These are phyloP conservation scores for Caenorhabditis panamensis DNA, from an alignment of 2,888 invertebrate genomes.

Conservation along the genomic window DNA sequence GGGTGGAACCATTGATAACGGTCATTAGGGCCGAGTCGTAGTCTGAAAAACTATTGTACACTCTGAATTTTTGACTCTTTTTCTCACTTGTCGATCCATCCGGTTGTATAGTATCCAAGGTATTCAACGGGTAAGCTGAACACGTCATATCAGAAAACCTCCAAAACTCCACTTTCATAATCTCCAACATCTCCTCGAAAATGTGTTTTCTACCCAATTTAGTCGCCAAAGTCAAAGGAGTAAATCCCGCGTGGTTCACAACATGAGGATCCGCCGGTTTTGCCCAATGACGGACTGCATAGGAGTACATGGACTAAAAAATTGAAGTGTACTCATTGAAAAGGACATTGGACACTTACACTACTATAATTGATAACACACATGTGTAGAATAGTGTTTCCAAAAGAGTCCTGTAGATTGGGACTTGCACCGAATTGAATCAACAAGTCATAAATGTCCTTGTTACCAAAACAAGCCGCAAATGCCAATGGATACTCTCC, in stretches of 20 bases:
- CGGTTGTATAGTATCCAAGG: conserved; percentile 94
- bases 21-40: conserved; percentile 99
- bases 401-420: conserved; percentile 94
- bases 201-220: conserved; percentile 96
- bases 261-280: conserved; percentile 94
- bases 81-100: conserved; percentile 94
- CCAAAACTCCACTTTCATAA: conserved; percentile 92
- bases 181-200: conserved; percentile 97
- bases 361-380: conserved; percentile 97
- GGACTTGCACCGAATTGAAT: conserved; percentile 94
- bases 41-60: too few species aligned
- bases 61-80: too few species aligned
- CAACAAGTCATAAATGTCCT: conserved; percentile 95
- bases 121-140: conserved; percentile 96
- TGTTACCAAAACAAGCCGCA: conserved; percentile 97
- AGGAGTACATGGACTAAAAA: conserved; percentile 86
- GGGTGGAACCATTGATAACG: conserved; percentile 96
- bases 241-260: conserved; percentile 91
- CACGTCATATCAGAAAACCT: conserved; percentile 98
- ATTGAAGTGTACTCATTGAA: neutral
- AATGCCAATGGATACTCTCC: conserved; percentile 98
- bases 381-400: conserved; percentile 99
- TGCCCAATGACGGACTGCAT: conserved; percentile 94
- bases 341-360: conserved; percentile 85
- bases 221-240: conserved; percentile 95